Conservation (phyloP, 2,888 invertebrate species). For the Teleogryllus oceanicus region DNA sequence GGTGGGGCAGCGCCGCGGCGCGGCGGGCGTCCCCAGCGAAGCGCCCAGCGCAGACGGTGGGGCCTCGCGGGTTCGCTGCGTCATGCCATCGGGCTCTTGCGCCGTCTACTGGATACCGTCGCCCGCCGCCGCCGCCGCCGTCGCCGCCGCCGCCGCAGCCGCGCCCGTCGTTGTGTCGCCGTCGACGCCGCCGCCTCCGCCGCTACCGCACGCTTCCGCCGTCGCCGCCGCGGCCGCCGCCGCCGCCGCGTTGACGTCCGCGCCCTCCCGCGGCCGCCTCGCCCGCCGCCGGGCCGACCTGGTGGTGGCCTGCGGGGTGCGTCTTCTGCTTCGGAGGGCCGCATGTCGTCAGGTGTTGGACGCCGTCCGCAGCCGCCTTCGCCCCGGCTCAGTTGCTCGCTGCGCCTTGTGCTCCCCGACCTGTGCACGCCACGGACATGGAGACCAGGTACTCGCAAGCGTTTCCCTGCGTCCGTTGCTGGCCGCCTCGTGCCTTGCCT, state of each 20-base stretch:
- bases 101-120: constrained; percentile 35
- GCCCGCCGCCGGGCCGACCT: no score
- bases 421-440: not conserved
- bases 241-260: constrained; percentile 26
- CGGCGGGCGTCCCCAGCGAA: not conserved
- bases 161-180: constrained; percentile 21
- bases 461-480: not conserved
- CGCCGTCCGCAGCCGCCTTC: no score
- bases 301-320: no score
- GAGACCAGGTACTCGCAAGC: not conserved
- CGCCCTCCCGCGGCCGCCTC: not conserved
- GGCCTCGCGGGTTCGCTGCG: constrained; percentile 29
- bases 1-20: not conserved
- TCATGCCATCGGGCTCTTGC: constrained; percentile 36
- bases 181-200: constrained; percentile 26
- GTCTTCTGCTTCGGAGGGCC: no score
- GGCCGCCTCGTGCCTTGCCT: not conserved
- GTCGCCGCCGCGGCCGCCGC: constrained; percentile 18
- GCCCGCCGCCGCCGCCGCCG: constrained; percentile 27
- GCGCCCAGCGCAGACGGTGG: constrained; percentile 20
- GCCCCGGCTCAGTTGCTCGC: no score
- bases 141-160: constrained; percentile 24
- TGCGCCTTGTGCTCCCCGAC: no score
- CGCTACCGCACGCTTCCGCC: constrained; percentile 20
- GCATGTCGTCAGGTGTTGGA: no score